Conservation (phyloP, 2,888 invertebrate genomes). For the Amblyteles armatorius region DNA sequence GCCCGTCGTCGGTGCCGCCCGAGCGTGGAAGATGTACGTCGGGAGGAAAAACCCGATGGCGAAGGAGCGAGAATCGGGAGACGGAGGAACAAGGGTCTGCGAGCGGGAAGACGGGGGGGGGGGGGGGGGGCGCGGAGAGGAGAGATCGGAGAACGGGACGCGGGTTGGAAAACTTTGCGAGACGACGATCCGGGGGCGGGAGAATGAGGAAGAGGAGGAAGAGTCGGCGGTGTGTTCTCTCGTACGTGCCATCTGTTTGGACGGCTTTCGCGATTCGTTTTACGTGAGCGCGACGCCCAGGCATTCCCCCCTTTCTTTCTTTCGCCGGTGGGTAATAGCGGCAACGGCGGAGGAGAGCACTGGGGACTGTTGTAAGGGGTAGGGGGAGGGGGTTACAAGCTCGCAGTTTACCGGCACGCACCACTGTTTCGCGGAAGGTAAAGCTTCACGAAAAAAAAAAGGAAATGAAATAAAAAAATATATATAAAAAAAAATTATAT, state of each 20-base stretch:
- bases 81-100: not conserved
- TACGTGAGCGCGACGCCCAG: conserved; percentile 66
- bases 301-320: not conserved
- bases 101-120: too few relatives aligned
- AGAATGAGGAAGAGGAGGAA: not conserved
- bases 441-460: conserved; percentile 24
- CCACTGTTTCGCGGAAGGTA: conserved; percentile 39
- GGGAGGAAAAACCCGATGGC: conserved; percentile 8
- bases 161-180: conserved; percentile 48
- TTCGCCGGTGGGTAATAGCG: conserved; percentile 32
- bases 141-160: conserved; percentile 14
- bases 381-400: not conserved
- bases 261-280: conserved; percentile 68
- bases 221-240: conserved; percentile 57
- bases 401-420: conserved; percentile 58
- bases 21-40: conserved; percentile 1
- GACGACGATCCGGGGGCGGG: not conserved
- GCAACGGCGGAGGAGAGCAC: conserved; percentile 43
- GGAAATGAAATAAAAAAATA: conserved; percentile 32
- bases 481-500: conserved; percentile 33
- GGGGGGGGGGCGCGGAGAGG: not conserved
- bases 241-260: conserved; percentile 73
- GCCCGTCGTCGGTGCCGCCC: conserved; percentile 1
- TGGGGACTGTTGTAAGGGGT: not conserved
- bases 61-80: not conserved